These are phyloP conservation scores for Diogma glabrata DNA, from an alignment of 2,888 invertebrate species.

Conservation along the genomic window DNA sequence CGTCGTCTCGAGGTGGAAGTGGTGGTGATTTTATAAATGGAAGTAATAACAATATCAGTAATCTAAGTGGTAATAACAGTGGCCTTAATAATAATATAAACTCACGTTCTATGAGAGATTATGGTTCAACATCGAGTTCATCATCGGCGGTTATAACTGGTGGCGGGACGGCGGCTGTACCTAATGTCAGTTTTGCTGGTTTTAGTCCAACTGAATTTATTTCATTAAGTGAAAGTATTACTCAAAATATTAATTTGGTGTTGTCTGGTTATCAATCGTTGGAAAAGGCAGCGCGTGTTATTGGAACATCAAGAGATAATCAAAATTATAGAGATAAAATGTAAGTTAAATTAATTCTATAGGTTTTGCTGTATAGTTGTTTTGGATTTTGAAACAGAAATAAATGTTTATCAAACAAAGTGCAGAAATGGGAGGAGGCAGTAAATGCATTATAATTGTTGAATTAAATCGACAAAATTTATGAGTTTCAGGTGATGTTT, in stretches of 20 bases:
- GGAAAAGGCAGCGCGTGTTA: slow-evolving; percentile 59
- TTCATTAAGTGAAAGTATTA: slow-evolving; percentile 68
- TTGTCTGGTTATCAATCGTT: slow-evolving; percentile 59
- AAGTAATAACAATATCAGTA: slow-evolving; percentile 1
- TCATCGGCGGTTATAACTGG: slow-evolving; percentile 21
- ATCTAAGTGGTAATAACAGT: slow-evolving; percentile 7
- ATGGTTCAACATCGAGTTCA: slow-evolving; percentile 30
- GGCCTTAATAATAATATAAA: slow-evolving; percentile 8
- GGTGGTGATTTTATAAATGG: neutral
- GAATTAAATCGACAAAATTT: too few species aligned
- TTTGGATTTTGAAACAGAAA: neutral
- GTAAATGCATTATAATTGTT: too few species aligned
- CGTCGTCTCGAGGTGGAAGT: slow-evolving; percentile 2
- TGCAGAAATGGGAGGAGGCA: too few species aligned
- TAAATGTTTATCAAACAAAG: too few species aligned
- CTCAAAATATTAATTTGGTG: slow-evolving; percentile 67
- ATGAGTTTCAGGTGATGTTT: too few species aligned
- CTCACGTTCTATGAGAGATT: slow-evolving; percentile 22
- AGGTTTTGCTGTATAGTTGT: too few species aligned
- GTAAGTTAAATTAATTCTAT: slow-evolving; percentile 35
- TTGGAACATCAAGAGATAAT: slow-evolving; percentile 65
- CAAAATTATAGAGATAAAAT: slow-evolving; percentile 52
- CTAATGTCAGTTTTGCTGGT: slow-evolving; percentile 57
- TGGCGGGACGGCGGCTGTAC: slow-evolving; percentile 28
- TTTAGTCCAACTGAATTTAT: slow-evolving; percentile 66